Evolutionary conservation across 1,140 invertebrate species (phyloP).

Genomic region (Drosophila ironensis): DNA sequence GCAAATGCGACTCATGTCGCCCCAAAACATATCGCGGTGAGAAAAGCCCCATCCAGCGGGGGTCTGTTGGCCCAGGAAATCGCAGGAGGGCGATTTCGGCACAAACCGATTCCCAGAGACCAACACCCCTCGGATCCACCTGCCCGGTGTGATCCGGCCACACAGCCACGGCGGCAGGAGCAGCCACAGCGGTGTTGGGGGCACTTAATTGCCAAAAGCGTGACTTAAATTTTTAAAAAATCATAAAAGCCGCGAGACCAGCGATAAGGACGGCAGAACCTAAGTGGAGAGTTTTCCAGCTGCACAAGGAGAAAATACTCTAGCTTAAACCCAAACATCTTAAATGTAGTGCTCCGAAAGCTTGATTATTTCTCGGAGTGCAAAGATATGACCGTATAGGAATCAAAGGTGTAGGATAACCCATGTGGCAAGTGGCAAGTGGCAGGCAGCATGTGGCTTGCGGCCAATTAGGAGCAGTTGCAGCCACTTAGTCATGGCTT

Average conservation of each 20-base stretch:
- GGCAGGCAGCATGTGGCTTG: slow-evolving; percentile 12
- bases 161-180: slow-evolving; percentile 31
- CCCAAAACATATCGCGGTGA: slow-evolving; percentile 66
- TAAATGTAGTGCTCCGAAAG: no score
- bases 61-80: slow-evolving; percentile 1
- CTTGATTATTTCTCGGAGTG: no score
- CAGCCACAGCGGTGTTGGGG: slow-evolving; percentile 45
- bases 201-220: slow-evolving; percentile 79
- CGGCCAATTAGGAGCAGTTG: slow-evolving; percentile 49
- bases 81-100: slow-evolving; percentile 1
- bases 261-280: slow-evolving; percentile 35
- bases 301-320: background rate
- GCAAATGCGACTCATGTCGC: slow-evolving; percentile 78
- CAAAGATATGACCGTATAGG: background rate
- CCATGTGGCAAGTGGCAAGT: slow-evolving; percentile 20
- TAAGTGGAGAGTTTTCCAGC: background rate
- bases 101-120: background rate
- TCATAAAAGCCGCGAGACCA: slow-evolving; percentile 71
- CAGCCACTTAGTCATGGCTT: slow-evolving; percentile 32
- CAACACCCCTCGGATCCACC: slow-evolving; percentile 43
- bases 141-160: slow-evolving; percentile 34
- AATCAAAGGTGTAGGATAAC: slow-evolving; percentile 19
- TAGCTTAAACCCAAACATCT: no score
- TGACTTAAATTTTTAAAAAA: slow-evolving; percentile 77
- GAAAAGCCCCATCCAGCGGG: slow-evolving; percentile 46